A percentile compares a stretch with the other conserved stretches of the same genome.
phyloP scores from a whole-genome alignment of 2,888 invertebrate genomes.

The Eilema depressum region DNA sequence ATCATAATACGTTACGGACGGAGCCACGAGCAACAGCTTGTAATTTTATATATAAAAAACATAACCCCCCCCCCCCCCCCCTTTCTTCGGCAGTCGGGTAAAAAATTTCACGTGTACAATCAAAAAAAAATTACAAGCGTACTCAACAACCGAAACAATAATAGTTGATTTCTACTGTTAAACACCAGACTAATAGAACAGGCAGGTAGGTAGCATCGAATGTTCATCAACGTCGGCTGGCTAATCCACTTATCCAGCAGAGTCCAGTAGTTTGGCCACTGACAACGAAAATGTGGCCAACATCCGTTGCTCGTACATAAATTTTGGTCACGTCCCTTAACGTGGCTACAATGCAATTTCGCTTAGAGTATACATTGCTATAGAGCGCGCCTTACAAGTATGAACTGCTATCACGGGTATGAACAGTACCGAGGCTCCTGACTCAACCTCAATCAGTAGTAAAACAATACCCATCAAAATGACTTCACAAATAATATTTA shows the following conservation, averaged over 20 bases:
- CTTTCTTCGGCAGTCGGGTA: too few relatives aligned
- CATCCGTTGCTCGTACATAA: slow-evolving; percentile 48
- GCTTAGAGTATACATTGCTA: slow-evolving; percentile 40
- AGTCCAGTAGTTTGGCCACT: slow-evolving; percentile 57
- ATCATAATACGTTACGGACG: too few relatives aligned
- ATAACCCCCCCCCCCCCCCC: too few relatives aligned
- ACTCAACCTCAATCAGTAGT: too few relatives aligned
- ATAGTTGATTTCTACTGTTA: slow-evolving; percentile 39
- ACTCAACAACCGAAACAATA: slow-evolving; percentile 37
- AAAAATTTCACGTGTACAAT: slow-evolving; percentile 41
- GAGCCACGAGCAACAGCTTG: too few relatives aligned
- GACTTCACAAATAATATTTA: too few relatives aligned
- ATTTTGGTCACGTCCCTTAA: slow-evolving; percentile 53
- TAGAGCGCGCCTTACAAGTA: too few relatives aligned
- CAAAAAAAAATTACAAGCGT: slow-evolving; percentile 42
- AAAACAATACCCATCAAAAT: too few relatives aligned
- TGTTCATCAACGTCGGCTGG: slow-evolving; percentile 62
- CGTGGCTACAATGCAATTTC: slow-evolving; percentile 48
- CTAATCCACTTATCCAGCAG: slow-evolving; percentile 63
- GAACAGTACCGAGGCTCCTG: too few relatives aligned
- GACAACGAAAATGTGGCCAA: slow-evolving; percentile 59
- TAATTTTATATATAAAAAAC: too few relatives aligned
- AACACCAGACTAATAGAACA: slow-evolving; percentile 50
- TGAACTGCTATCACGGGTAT: too few relatives aligned
- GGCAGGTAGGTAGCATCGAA: slow-evolving; percentile 47